These are phyloP conservation scores for Drosophila carrolli DNA, from an alignment of 1,140 invertebrate genomes.

Conservation along the genomic window DNA sequence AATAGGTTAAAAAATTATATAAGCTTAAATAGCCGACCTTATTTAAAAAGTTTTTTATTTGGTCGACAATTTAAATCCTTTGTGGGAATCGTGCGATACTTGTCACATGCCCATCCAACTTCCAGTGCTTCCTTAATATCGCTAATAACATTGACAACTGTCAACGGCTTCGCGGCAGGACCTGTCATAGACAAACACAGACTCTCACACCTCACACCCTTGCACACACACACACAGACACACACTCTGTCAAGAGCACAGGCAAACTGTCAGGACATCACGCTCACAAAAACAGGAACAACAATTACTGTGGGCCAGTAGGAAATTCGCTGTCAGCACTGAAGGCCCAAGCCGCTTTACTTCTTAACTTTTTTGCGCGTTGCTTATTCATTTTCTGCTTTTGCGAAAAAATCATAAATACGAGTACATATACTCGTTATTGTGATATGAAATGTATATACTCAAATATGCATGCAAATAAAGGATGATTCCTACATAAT, in stretches of 20 bases:
- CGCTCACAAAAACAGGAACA: slow-evolving; percentile 8
- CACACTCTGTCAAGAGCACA: slow-evolving; percentile 31
- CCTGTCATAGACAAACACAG: slow-evolving; percentile 56
- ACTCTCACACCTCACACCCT: slow-evolving; percentile 13
- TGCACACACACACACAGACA: slow-evolving; percentile 2
- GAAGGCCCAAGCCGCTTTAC: slow-evolving; percentile 65
- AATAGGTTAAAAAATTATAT: too few relatives aligned
- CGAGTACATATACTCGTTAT: neutral
- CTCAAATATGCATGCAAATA: neutral
- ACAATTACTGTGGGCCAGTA: slow-evolving; percentile 14
- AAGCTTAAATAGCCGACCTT: too few relatives aligned
- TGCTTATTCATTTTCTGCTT: slow-evolving; percentile 46
- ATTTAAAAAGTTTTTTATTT: too few relatives aligned
- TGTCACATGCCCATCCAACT: slow-evolving; percentile 17
- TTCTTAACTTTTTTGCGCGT: slow-evolving; percentile 67
- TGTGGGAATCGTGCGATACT: slow-evolving; percentile 6
- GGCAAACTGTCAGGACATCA: slow-evolving; percentile 46
- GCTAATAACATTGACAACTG: slow-evolving; percentile 78
- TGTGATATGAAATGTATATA: slow-evolving; percentile 10
- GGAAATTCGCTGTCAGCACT: slow-evolving; percentile 22
- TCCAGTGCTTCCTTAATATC: slow-evolving; percentile 24
- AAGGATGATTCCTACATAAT: neutral
- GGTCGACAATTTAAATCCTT: neutral
- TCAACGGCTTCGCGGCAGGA: slow-evolving; percentile 59
- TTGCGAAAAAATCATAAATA: slow-evolving; percentile 44